phyloP scores from a whole-genome alignment of 1,140 invertebrate genomes.

The Psilanteris sp. region DNA sequence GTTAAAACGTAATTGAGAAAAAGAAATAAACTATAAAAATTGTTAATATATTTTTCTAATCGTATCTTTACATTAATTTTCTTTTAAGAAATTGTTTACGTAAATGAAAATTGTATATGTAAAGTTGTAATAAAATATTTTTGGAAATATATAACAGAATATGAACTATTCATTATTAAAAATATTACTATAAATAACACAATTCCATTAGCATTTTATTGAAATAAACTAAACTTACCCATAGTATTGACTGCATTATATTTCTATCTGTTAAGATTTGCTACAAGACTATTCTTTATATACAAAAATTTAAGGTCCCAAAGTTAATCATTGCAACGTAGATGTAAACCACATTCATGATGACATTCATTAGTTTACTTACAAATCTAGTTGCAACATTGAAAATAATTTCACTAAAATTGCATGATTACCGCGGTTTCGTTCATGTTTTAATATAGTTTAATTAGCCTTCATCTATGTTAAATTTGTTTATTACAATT shows the following conservation, averaged over 20 bases:
- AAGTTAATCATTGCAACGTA: slow-evolving; percentile 40
- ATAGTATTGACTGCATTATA: slow-evolving; percentile 49
- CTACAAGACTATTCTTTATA: slow-evolving; percentile 37
- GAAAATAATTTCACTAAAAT: slow-evolving; percentile 38
- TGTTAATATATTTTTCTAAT: no score
- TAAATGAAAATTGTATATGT: no score
- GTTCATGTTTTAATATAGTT: slow-evolving; percentile 35
- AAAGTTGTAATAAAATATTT: no score
- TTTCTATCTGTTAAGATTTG: slow-evolving; percentile 18
- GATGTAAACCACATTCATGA: slow-evolving; percentile 46
- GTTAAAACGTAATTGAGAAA: no score
- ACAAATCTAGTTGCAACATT: slow-evolving; percentile 38
- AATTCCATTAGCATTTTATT: no score
- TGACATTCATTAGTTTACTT: slow-evolving; percentile 38
- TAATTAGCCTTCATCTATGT: no score
- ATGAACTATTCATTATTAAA: no score
- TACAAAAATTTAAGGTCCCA: slow-evolving; percentile 42
- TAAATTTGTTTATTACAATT: background rate
- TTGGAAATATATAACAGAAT: no score
- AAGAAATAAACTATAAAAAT: no score
- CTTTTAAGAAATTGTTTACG: no score
- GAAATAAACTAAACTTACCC: slow-evolving; percentile 16
- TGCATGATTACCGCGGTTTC: slow-evolving; percentile 20
- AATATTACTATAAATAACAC: no score
- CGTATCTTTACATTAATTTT: no score